A percentile compares a stretch with the other conserved stretches of the same genome.
Conservation (phyloP, 2,113 vertebrate species). For the Coptodon bakossiorum region DNA sequence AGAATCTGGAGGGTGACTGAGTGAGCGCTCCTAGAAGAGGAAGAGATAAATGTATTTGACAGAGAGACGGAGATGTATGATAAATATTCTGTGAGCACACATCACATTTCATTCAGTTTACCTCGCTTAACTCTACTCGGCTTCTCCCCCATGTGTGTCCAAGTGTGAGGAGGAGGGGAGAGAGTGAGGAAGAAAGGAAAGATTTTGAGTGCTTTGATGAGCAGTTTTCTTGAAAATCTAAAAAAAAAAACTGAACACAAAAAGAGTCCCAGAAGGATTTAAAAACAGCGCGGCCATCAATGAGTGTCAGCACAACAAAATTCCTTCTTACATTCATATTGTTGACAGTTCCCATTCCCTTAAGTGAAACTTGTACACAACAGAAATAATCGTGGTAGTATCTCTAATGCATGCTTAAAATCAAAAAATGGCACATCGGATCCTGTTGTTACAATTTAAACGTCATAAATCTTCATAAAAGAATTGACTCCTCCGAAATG, state of each 20-base stretch:
- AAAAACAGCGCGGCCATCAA: background rate
- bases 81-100: background rate
- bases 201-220: background rate
- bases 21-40: background rate
- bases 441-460: background rate
- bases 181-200: background rate
- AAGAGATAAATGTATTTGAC: background rate
- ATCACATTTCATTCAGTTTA: background rate
- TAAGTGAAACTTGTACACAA: background rate
- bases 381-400: background rate
- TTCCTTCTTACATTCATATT: background rate
- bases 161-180: background rate
- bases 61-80: background rate
- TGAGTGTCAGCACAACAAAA: background rate
- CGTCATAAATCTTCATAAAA: rapidly evolving
- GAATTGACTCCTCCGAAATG: background rate
- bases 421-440: background rate
- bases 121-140: background rate
- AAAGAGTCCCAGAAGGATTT: background rate
- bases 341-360: background rate
- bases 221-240: background rate
- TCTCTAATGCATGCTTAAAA: background rate
- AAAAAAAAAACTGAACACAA: background rate
- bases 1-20: background rate
- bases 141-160: background rate